Evolutionary conservation across 2,888 invertebrate genomes (phyloP), one percentile per base, ranked within the genome.

Genomic region (Rhaphigaster nebulosa): DNA sequence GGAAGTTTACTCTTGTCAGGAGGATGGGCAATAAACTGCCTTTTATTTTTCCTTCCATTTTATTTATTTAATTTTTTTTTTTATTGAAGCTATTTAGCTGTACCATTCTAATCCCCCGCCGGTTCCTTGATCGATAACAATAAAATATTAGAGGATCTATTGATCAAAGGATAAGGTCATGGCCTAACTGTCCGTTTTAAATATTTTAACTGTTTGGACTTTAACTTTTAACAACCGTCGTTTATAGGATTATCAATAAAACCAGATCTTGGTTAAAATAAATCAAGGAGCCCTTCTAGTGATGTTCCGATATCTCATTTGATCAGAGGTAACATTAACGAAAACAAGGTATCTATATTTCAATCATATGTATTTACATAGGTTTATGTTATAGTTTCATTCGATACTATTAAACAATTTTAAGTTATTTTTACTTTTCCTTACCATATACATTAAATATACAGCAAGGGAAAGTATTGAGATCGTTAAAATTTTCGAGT

Each of bases 1-100:
- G 84, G 84, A 84, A 84, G 84, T 84, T 84, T 84, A 84, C 84
- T 23, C 84, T 84, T 84, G 84, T 84, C 45, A 50, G 45, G 12
- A 84, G 84, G 84, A 84, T 45, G 84, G 84, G 84, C n/a, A 84
- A 84, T 45, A 84, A 84, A 84, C 26, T 45, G 45, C 84, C 45
- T 84, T 84, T 84, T 26, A n/a, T 84, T 84, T 50, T 84, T 50
- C n/a, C 23, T 84, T 50, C 84, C n/a, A 50, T 84, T 84, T 76
- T 38, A 38, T 76, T 76, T 38, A 38, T 76, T 76, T 38, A 76
- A 45, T 84, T 84, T 84, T 84, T 84, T 84, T 80, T 41, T 41
- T 84, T 84, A 84, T 84, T 84, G n/a, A 1, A 41, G 45, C 84
- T 84, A 50, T 41, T 41, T 41, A 84, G 84, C n/a, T 26, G 26